Base-by-base conservation (phyloP, 2,113 vertebrate genomes). In the Falco punctatus region DNA sequence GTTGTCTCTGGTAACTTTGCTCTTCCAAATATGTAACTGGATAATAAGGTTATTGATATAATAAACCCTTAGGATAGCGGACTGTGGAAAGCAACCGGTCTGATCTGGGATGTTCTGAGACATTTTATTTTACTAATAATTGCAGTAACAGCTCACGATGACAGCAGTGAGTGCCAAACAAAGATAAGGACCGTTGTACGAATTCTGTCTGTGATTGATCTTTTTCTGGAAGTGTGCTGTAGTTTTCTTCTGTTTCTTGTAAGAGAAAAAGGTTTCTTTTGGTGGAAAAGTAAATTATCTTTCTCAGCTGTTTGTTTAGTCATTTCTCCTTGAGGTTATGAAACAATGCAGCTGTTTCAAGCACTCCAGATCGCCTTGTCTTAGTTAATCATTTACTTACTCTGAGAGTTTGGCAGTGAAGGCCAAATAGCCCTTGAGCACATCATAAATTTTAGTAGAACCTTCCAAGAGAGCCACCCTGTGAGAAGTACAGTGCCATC, bases 331-430 rank as follows among this genome's bases (percentile, higher is more conserved):
- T 73, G 40, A 82, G 33, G 8, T 75, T 85, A 64, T 42, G 67
- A 89, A 87, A 21, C 35, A 46, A 19, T 61, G 30, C n/a, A 91
- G 22, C 13, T 4, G 2, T n/a, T 91, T 48, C 49, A 66, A 87
- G 44, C 13, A 48, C 65, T 89, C 27, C 30, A 88, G 30, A 52
- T 40, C n/a, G 85, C 61, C 27, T 69, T 82, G 46, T 72, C 40
- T 70, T 62, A 69, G 48, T 51, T 77, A 88, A 78, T n/a, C 32
- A 70, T 88, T 73, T 24, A 69, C 35, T 69, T 81, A 42, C 83
- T 90, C 94, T 83, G 58, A 83, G 40, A 90, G 80, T 85, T 86
- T 86, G 74, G 54, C 74, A 73, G 10, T 38, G 27, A 91, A 72
- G 30, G 13, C 38, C 32, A 77, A 88, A 72, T 24, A 83, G 46